Evolutionary conservation across 2,797 vertebrate genomes (phyloP).

Genomic region (Toxotes lorentzi): DNA sequence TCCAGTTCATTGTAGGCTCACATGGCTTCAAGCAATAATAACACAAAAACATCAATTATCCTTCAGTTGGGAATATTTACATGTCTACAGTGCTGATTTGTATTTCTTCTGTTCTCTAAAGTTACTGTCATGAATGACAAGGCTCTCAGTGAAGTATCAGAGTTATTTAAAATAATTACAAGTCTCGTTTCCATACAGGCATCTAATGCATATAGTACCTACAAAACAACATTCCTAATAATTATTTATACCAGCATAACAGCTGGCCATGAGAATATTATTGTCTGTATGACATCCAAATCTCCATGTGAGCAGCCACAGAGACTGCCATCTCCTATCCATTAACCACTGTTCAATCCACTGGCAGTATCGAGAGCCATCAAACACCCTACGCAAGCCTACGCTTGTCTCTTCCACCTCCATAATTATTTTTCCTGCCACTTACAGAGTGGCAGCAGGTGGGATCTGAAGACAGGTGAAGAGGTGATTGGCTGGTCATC

Average conservation of each 20-base stretch:
- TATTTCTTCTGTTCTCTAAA: constrained; percentile 5
- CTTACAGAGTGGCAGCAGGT: constrained; percentile 60
- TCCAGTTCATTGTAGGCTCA: constrained; percentile 1
- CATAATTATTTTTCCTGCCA: constrained; percentile 51
- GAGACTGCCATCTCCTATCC: neutral
- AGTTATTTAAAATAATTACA: constrained; percentile 8
- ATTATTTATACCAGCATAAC: neutral
- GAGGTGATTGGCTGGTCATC: constrained; percentile 44
- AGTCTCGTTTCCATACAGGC: neutral
- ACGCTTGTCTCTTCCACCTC: constrained; percentile 17
- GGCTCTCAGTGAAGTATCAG: neutral
- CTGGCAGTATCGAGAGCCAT: neutral
- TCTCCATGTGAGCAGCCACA: neutral
- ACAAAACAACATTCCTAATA: neutral
- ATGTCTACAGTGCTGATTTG: constrained; percentile 8
- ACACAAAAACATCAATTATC: constrained; percentile 43
- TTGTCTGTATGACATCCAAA: neutral
- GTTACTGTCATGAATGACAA: neutral
- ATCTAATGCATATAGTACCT: constrained; percentile 4
- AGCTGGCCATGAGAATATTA: neutral
- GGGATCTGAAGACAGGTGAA: constrained; percentile 64
- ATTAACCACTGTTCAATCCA: neutral
- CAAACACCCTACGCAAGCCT: constrained; percentile 10
- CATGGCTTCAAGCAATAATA: constrained; percentile 4
- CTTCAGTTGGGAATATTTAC: constrained; percentile 3